A percentile compares a stretch with the other conserved stretches of the same genome.
Conservation (phyloP, 2,113 vertebrate species). For the Ammodramus savannarum region DNA sequence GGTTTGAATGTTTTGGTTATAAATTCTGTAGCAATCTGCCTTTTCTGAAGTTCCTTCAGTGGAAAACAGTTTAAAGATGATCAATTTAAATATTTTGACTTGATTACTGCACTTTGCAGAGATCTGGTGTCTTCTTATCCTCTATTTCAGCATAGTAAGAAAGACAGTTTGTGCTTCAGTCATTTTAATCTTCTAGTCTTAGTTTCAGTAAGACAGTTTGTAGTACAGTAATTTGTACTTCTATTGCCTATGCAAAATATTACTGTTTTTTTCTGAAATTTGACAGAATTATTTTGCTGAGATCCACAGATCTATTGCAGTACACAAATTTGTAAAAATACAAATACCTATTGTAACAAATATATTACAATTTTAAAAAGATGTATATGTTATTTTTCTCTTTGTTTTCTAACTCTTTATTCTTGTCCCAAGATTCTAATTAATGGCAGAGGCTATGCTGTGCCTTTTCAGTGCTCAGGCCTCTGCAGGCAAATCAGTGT, state of each 20-base stretch:
- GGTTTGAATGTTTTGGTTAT: neutral
- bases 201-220: too few relatives aligned
- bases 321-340: neutral
- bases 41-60: neutral
- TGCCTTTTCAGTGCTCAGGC: neutral
- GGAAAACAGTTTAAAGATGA: neutral
- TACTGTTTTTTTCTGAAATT: neutral
- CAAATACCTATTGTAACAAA: neutral
- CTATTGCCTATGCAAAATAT: neutral
- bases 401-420: neutral
- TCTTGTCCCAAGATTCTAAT: neutral
- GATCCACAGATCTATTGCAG: neutral
- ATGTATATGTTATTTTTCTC: neutral
- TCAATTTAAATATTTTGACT: neutral
- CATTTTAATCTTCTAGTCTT: too few relatives aligned
- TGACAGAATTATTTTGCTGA: neutral
- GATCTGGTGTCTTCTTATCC: neutral
- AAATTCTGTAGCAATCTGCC: neutral
- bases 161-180: neutral
- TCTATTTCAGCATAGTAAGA: neutral
- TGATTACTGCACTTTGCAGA: neutral
- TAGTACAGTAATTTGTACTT: neutral
- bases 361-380: neutral
- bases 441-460: neutral
- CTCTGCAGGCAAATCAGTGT: neutral